Evolutionary conservation across 1,140 invertebrate genomes (phyloP).

Genomic region (Bilobella aurantiaca): DNA sequence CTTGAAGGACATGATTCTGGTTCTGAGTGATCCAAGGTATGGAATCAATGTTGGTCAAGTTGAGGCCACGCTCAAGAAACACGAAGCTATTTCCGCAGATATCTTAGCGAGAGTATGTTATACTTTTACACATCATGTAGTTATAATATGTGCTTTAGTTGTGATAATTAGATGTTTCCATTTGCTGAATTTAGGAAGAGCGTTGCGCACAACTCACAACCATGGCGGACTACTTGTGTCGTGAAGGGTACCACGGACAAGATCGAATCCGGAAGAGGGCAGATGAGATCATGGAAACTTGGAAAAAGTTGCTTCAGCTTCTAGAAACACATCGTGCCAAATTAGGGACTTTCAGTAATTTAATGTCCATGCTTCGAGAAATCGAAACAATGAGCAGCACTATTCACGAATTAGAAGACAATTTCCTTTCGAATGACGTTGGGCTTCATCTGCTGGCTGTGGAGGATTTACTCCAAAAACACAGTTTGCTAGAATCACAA

Average conservation of each 20-base stretch:
- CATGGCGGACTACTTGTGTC: constrained; percentile 80
- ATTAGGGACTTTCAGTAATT: constrained; percentile 59
- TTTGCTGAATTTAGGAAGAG: constrained; percentile 57
- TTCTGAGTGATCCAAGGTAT: constrained; percentile 82
- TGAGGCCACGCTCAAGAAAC: constrained; percentile 94
- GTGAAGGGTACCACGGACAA: constrained; percentile 82
- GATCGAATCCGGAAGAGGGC: constrained; percentile 72
- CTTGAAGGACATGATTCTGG: constrained; percentile 95
- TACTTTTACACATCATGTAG: neutral
- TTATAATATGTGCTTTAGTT: neutral
- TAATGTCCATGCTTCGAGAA: constrained; percentile 78
- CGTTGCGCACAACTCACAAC: constrained; percentile 83
- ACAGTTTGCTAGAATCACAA: constrained; percentile 81
- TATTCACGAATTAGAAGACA: constrained; percentile 50
- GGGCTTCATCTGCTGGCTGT: constrained; percentile 85
- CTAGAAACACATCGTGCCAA: constrained; percentile 74
- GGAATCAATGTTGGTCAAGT: constrained; percentile 83
- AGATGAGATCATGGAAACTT: constrained; percentile 74
- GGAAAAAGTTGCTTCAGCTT: constrained; percentile 72
- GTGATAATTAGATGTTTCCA: neutral
- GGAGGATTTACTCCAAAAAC: constrained; percentile 86
- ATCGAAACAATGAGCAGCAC: constrained; percentile 79
- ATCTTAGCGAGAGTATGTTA: constrained; percentile 64
- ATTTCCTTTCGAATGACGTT: constrained; percentile 75
- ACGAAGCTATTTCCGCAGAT: constrained; percentile 95